These are phyloP conservation scores for Standfussiana lucernea DNA, from an alignment of 2,888 invertebrate species.

Conservation along the genomic window DNA sequence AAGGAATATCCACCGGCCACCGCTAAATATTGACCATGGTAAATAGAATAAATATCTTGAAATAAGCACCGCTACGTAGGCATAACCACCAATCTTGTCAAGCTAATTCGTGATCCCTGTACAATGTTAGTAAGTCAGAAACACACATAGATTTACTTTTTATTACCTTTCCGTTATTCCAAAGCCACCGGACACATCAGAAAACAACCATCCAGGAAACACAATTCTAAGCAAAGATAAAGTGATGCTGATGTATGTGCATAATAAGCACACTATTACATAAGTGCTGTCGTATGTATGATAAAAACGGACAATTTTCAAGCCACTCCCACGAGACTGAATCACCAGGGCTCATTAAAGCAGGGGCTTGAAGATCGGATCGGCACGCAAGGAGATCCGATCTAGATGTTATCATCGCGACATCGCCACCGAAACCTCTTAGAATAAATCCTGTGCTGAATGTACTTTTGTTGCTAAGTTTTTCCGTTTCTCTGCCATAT, in stretches of 20 bases:
- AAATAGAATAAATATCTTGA: neutral
- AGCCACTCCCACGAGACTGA: conserved; percentile 70
- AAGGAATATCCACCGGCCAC: neutral
- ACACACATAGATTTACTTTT: conserved; percentile 1
- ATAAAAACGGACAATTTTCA: conserved; percentile 67
- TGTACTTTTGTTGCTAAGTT: conserved; percentile 65
- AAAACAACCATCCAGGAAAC: conserved; percentile 47
- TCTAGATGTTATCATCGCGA: conserved; percentile 80
- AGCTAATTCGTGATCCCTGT: neutral
- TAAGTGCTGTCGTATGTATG: conserved; percentile 63
- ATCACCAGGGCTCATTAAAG: conserved; percentile 81
- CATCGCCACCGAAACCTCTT: conserved; percentile 73
- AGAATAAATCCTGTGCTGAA: conserved; percentile 69
- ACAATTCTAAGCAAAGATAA: conserved; percentile 48
- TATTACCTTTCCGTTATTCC: neutral
- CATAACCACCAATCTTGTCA: neutral
- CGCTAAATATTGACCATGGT: neutral
- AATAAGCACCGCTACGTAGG: neutral
- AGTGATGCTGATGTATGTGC: conserved; percentile 59
- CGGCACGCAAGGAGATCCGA: conserved; percentile 86
- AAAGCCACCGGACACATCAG: conserved; percentile 36
- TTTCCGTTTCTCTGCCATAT: too few relatives aligned
- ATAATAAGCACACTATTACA: conserved; percentile 60
- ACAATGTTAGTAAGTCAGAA: neutral
- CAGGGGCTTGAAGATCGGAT: conserved; percentile 81